Conservation (phyloP, 2,113 vertebrate species). For the Spheniscus mendiculus region DNA sequence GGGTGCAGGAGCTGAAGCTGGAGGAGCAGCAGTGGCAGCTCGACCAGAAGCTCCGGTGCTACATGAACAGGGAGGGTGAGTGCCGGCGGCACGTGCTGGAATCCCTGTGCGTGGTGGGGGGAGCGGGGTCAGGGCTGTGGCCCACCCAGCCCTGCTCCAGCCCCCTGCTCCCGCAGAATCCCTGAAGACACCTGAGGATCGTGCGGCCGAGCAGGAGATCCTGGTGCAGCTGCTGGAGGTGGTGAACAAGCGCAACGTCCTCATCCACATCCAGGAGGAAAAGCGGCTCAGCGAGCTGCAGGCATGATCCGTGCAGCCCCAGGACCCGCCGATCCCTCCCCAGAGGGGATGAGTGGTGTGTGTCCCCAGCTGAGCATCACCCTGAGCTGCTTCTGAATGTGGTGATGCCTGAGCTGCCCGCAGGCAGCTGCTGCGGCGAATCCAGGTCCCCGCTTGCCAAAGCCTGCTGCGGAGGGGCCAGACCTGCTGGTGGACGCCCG, state of each 20-base stretch:
- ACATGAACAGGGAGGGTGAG: conserved; percentile 82
- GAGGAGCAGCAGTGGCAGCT: conserved; percentile 89
- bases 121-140: not conserved
- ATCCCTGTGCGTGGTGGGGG: not conserved
- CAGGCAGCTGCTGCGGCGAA: not conserved
- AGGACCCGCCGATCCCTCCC: fast-evolving
- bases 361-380: not conserved
- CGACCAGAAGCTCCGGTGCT: conserved; percentile 85
- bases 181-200: conserved; percentile 78
- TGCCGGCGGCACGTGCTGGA: too few species aligned
- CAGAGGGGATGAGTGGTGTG: fast-evolving
- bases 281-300: conserved; percentile 85
- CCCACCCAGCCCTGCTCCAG: not conserved
- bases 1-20: conserved; percentile 88
- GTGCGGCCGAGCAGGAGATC: conserved; percentile 74
- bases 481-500: not conserved
- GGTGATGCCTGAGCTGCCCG: not conserved
- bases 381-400: not conserved
- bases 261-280: conserved; percentile 89
- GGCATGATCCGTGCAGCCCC: not conserved
- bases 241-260: conserved; percentile 86
- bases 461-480: not conserved
- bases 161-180: conserved; percentile 67
- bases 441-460: conserved; percentile 13
- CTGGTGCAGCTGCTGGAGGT: conserved; percentile 85